Conservation (phyloP, 92 coral and sea anemone genomes). For the Siderastrea radians region DNA sequence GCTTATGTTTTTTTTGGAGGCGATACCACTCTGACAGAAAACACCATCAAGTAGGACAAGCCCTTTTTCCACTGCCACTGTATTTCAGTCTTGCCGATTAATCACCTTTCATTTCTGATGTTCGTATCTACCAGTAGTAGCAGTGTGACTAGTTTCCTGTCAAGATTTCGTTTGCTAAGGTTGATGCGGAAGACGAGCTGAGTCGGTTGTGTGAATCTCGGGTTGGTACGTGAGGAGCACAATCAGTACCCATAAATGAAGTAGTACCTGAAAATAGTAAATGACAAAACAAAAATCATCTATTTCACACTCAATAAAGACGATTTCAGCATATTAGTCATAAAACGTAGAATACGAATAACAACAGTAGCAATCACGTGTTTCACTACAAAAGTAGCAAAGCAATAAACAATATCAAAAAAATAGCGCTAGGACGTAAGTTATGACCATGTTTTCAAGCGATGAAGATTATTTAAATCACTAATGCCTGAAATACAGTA, state of each 20-base stretch:
- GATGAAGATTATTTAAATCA: no score
- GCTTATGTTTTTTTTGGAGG: background rate
- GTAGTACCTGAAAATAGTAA: constrained; percentile 68
- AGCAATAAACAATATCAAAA: no score
- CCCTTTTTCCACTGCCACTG: background rate
- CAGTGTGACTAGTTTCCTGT: background rate
- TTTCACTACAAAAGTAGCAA: no score
- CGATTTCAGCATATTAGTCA: background rate
- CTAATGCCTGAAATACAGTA: no score
- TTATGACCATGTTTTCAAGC: no score
- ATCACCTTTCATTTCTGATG: background rate
- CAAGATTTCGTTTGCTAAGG: constrained; percentile 48
- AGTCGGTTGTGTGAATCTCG: constrained; percentile 82
- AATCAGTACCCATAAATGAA: constrained; percentile 94
- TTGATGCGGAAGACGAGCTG: constrained; percentile 81
- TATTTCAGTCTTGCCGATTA: background rate
- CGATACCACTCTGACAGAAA: background rate
- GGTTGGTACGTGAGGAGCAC: constrained; percentile 98
- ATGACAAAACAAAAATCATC: background rate
- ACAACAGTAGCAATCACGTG: no score
- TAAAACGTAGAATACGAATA: no score
- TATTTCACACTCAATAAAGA: background rate
- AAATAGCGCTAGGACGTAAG: no score
- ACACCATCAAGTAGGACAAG: background rate
- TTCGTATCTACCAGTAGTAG: no score